These are phyloP conservation scores for Epinephelus lanceolatus DNA, from an alignment of 2,113 vertebrate species.

Conservation along the genomic window DNA sequence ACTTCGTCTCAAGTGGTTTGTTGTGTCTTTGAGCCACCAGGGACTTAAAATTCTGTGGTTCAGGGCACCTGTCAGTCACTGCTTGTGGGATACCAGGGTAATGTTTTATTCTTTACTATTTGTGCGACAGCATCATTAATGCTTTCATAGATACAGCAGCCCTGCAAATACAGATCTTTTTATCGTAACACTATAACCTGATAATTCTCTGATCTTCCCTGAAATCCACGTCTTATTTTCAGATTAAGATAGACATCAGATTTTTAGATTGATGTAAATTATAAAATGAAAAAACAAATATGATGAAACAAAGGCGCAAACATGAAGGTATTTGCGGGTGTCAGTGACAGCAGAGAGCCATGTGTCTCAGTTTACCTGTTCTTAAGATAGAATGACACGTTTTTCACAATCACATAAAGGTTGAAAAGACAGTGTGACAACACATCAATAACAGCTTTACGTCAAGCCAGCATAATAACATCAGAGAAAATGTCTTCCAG, in stretches of 20 bases:
- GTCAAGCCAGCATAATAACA: not conserved
- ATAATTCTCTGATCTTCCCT: not conserved
- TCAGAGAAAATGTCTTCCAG: not conserved
- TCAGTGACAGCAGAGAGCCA: not conserved
- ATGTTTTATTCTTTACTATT: not conserved
- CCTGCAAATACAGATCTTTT: not conserved
- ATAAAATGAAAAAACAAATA: not conserved
- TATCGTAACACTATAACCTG: too few relatives aligned
- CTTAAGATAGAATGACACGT: not conserved
- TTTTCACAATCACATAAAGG: not conserved
- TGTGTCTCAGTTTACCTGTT: not conserved
- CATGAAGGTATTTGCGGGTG: not conserved
- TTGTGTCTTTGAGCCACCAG: constrained; percentile 8
- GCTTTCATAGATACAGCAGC: not conserved
- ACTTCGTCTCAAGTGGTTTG: constrained; percentile 13
- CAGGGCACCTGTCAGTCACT: constrained; percentile 37
- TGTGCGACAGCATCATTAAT: not conserved
- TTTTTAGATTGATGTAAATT: not conserved
- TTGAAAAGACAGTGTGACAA: not conserved
- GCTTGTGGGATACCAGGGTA: not conserved
- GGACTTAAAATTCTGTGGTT: not conserved
- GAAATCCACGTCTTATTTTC: not conserved
- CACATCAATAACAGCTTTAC: not conserved
- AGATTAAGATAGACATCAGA: not conserved
- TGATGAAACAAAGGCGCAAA: not conserved